Base-by-base conservation (phyloP, 2,113 vertebrate species). In the Coptodon rendalli region DNA sequence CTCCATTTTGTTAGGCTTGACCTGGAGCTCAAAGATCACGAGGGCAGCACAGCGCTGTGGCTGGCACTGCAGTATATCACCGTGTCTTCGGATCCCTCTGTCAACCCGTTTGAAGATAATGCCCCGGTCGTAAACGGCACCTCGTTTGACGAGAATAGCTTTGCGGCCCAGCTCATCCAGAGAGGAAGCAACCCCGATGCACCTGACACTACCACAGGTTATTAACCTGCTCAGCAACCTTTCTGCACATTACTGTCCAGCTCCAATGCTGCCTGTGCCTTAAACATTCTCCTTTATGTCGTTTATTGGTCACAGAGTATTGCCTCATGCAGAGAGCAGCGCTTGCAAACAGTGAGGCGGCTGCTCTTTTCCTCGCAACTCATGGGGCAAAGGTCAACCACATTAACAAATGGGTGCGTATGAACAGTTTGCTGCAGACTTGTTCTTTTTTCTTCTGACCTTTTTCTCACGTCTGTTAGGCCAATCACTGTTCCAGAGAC, bases 1-100 rank as follows among this genome's bases (percentile, higher is more conserved):
- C 53, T 19, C 76, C 22, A 14, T 89, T 17, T 34, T 83, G 13
- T 84, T 50, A 99, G 99, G 36, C 94, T 99, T 61, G 98, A 99
- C 89, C 94, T 99, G 93, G 98, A 99, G 76, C 96, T 99, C 43
- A 99, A 98, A 92, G 98, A 99, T 93, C 97, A 99, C 0, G 98
- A 99, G 71, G 98, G 98, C 89, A 99, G 98, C 95, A 98, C 98
- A 1, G 98, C 98, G n/a, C 95, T 99, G 90, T 99, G 99, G 99
- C 96, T 99, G 34, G 98, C 98, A 0, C 96, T 98, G 80, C 99
- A 99, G 96, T 98, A 98, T 19, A 98, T 99, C 96, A 99, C 98
- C 0, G 90, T 99, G 12, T 97, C 98, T 0, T 97, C 98, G 1
- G 98, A 98, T 94, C 96, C 94, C 9, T 97, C 98, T 0, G 97